phyloP scores from a whole-genome alignment of 2,113 vertebrate species.

The Falcunculus frontatus region DNA sequence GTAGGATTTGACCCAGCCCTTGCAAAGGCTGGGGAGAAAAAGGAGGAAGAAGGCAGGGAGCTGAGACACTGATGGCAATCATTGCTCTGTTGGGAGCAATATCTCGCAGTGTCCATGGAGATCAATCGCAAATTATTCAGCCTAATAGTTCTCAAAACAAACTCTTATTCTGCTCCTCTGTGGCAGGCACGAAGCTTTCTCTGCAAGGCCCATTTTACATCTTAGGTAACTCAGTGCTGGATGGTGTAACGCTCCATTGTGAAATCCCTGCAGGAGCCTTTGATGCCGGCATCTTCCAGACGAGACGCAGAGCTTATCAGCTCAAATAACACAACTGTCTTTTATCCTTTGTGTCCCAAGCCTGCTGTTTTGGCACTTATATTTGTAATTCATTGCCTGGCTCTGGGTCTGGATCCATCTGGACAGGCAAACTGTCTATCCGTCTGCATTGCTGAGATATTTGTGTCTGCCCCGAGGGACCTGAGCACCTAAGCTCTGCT shows the following conservation, averaged over 20 bases:
- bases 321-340: conserved; percentile 34
- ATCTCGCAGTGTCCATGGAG: conserved; percentile 1
- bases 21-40: background rate
- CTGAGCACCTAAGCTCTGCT: background rate
- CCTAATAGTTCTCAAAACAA: conserved; percentile 22
- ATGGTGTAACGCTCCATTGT: background rate
- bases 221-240: background rate
- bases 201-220: background rate
- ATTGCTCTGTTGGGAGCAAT: background rate
- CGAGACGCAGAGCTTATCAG: background rate
- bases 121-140: conserved; percentile 18
- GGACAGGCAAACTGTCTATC: background rate
- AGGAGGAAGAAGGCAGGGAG: background rate
- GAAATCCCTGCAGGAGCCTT: conserved; percentile 24
- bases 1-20: conserved; percentile 7
- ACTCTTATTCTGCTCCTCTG: background rate
- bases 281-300: conserved; percentile 1
- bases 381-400: conserved; percentile 24
- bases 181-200: background rate
- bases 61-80: conserved; percentile 10
- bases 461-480: background rate
- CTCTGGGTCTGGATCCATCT: conserved; percentile 13
- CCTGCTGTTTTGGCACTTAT: conserved; percentile 21
- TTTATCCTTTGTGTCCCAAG: conserved; percentile 8
- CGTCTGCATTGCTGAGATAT: background rate